Evolutionary conservation across 2,113 vertebrate genomes (phyloP).

Genomic region (Diadophis punctatus): DNA sequence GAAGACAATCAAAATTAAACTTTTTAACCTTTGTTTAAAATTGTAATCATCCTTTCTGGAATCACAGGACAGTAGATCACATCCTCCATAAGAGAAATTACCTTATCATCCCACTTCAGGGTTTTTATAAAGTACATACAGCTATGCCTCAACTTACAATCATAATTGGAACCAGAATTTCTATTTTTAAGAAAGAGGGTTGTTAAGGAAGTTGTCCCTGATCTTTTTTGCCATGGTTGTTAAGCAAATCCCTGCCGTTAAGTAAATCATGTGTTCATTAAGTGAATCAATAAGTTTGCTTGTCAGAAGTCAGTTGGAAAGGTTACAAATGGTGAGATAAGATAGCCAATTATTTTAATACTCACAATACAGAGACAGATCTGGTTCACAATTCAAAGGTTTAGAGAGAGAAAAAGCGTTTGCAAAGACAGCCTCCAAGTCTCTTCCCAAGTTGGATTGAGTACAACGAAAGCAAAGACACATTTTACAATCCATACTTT

Average conservation of each 20-base stretch:
- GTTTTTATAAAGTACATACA: neutral
- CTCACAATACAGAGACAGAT: too few species aligned
- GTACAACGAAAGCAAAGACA: too few species aligned
- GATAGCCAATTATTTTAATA: too few species aligned
- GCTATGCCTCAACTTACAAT: neutral
- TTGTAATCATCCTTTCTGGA: neutral
- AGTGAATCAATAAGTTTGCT: neutral
- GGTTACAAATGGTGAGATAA: neutral
- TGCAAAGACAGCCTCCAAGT: too few species aligned
- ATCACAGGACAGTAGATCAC: neutral
- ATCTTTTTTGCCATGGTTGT: neutral
- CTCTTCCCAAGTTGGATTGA: too few species aligned
- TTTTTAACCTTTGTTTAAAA: neutral
- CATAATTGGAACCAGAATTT: neutral
- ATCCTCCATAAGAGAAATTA: neutral
- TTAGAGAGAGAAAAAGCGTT: too few species aligned
- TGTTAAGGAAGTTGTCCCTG: neutral
- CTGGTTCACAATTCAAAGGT: too few species aligned
- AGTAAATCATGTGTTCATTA: neutral
- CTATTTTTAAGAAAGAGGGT: neutral
- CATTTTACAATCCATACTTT: too few species aligned
- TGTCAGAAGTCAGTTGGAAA: neutral
- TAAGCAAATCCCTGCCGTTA: neutral
- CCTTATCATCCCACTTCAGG: neutral
- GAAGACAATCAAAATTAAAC: neutral